Percentiles rank a stretch among this genome's conserved stretches.
Evolutionary conservation across 2,888 invertebrate species (phyloP).

Genomic region (Cheilosia urbana): DNA sequence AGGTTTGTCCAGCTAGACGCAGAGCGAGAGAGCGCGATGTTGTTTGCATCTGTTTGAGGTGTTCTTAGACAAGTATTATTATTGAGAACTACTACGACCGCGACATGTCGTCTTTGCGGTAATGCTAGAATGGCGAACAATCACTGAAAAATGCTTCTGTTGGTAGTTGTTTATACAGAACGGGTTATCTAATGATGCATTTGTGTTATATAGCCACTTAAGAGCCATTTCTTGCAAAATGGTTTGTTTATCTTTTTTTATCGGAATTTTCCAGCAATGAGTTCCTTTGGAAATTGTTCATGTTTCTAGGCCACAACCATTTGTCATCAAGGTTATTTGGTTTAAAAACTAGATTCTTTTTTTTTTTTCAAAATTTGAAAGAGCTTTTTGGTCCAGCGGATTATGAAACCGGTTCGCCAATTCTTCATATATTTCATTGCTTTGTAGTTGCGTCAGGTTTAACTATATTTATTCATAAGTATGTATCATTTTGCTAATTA

Average conservation of each 20-base stretch:
- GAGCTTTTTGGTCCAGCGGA: no score
- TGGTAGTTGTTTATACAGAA: background rate
- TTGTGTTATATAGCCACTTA: conserved; percentile 38
- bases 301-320: conserved; percentile 39
- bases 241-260: conserved; percentile 23
- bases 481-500: no score
- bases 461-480: no score
- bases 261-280: background rate
- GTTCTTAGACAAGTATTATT: conserved; percentile 30
- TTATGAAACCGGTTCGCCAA: no score
- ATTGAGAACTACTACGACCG: conserved; percentile 16
- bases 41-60: conserved; percentile 28
- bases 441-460: no score
- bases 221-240: conserved; percentile 10
- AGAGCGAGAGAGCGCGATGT: background rate
- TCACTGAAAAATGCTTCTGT: conserved; percentile 1
- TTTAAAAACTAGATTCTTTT: no score
- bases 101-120: background rate
- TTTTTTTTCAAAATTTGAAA: no score
- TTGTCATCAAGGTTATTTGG: conserved; percentile 29
- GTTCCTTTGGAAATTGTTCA: background rate
- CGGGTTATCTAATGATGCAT: conserved; percentile 54
- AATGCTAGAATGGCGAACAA: background rate
- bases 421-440: no score
- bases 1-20: conserved; percentile 55